Evolutionary conservation across 2,888 invertebrate species (phyloP).

Genomic region (Ectobius pallidus): DNA sequence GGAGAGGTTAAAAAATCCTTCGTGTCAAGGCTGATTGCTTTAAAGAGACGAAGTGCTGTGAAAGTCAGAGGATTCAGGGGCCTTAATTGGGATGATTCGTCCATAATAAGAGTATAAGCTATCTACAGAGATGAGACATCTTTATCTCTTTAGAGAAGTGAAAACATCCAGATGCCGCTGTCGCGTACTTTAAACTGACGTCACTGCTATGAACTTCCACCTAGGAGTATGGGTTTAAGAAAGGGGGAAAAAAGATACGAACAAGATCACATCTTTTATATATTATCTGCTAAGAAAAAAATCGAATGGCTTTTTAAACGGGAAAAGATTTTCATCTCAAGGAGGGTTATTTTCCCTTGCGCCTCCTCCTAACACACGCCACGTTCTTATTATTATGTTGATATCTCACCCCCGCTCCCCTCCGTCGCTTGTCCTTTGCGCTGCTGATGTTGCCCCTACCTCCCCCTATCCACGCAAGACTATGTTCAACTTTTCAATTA

Average conservation of each 20-base stretch:
- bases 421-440: slow-evolving; percentile 26
- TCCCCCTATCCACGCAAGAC: too few species aligned
- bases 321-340: slow-evolving; percentile 26
- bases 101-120: background rate
- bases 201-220: slow-evolving; percentile 4
- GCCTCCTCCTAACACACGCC: background rate
- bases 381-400: slow-evolving; percentile 28
- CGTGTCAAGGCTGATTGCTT: background rate
- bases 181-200: slow-evolving; percentile 2
- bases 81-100: slow-evolving; percentile 21
- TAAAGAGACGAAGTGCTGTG: background rate
- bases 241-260: background rate
- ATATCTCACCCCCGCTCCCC: slow-evolving; percentile 10
- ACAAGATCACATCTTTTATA: slow-evolving; percentile 3
- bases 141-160: slow-evolving; percentile 5
- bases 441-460: slow-evolving; percentile 9
- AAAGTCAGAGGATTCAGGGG: background rate
- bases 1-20: background rate
- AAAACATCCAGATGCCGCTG: background rate
- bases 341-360: slow-evolving; percentile 14
- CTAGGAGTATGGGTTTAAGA: background rate
- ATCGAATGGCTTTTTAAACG: slow-evolving; percentile 19
- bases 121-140: slow-evolving; percentile 5
- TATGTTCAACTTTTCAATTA: slow-evolving; percentile 28
- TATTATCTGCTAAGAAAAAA: slow-evolving; percentile 25